Evolutionary conservation across 2,888 invertebrate species (phyloP).

Genomic region (Chrysotoxum bicinctum): DNA sequence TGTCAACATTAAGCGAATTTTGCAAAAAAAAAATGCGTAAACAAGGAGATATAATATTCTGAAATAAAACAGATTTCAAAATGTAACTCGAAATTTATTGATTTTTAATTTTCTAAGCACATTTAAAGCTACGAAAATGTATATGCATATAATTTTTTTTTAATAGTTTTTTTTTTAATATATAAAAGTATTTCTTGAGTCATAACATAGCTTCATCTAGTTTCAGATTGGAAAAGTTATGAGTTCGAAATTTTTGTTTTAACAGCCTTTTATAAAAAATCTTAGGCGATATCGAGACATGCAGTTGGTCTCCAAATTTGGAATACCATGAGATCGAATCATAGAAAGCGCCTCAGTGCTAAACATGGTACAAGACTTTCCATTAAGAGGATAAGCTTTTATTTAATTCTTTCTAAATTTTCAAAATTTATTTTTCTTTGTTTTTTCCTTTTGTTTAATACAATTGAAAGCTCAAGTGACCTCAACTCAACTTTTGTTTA

Average conservation of each 20-base stretch:
- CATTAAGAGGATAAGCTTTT: not conserved
- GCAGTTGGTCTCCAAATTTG: conserved; percentile 6
- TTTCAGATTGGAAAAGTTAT: conserved; percentile 9
- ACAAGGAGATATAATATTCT: not conserved
- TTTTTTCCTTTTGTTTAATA: not conserved
- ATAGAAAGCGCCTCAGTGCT: conserved; percentile 17
- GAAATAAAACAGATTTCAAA: conserved; percentile 5
- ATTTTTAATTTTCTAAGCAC: conserved; percentile 55
- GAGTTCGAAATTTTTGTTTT: not conserved
- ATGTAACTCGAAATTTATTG: not conserved
- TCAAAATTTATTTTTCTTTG: not conserved
- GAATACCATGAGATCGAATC: conserved; percentile 47
- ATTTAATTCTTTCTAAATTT: not conserved
- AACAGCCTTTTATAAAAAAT: not conserved
- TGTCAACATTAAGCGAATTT: conserved; percentile 17
- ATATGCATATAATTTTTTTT: conserved; percentile 41
- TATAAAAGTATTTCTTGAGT: conserved; percentile 13
- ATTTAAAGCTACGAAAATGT: conserved; percentile 70
- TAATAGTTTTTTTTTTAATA: conserved; percentile 19
- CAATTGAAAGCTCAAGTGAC: too few relatives aligned
- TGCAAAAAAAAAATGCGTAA: conserved; percentile 13
- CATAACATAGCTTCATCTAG: conserved; percentile 17
- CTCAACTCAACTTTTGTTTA: too few relatives aligned
- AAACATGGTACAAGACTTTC: not conserved
- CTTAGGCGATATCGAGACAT: conserved; percentile 39